Evolutionary conservation across 64 coral and sea anemone species (phyloP).

Genomic region (Montipora foliosa): DNA sequence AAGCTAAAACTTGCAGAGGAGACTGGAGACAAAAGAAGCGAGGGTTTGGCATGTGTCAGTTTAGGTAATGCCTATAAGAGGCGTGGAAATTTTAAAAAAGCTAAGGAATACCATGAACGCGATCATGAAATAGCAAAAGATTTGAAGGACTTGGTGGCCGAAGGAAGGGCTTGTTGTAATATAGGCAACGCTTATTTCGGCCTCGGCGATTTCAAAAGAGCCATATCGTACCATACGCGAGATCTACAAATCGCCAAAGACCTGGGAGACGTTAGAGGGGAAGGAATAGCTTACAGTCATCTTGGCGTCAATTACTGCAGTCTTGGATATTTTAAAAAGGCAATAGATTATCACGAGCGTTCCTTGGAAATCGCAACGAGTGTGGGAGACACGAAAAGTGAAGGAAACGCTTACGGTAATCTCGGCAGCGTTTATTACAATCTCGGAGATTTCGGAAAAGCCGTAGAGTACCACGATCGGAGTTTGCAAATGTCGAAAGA

Average conservation of each 20-base stretch:
- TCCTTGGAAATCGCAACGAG: background rate
- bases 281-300: constrained; percentile 1
- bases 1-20: background rate
- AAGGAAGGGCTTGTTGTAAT: background rate
- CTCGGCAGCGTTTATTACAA: background rate
- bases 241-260: background rate
- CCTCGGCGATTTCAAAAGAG: constrained; percentile 33
- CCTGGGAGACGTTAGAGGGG: background rate
- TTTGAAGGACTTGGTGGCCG: too few species aligned
- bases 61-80: background rate
- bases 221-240: background rate
- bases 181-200: background rate
- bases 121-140: background rate
- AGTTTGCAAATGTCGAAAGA: constrained; percentile 1
- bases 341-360: constrained; percentile 3
- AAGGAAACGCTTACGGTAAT: background rate
- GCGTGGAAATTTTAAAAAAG: background rate
- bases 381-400: background rate
- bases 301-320: background rate
- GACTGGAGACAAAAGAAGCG: background rate
- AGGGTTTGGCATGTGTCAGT: background rate
- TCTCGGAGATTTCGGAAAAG: background rate
- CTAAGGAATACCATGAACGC: background rate
- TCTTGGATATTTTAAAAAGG: constrained; percentile 14
- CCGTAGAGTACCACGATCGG: background rate